Evolutionary conservation across 1,140 invertebrate species (phyloP), one percentile per base, ranked within the genome.

Genomic region (Rhyacophila brunnea): DNA sequence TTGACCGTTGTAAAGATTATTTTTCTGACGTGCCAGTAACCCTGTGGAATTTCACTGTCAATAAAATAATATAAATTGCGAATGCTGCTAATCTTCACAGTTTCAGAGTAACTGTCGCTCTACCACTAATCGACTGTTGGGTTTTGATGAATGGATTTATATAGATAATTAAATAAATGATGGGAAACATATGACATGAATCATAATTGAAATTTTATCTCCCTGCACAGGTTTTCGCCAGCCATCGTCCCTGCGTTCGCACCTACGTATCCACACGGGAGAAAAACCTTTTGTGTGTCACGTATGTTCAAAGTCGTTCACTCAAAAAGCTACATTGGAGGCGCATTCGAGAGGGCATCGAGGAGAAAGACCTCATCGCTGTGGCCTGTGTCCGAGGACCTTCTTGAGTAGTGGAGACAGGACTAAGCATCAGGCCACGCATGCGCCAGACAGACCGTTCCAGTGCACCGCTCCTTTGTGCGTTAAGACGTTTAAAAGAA

Each of bases 401-500:
- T 73, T 73, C 57, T 48, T 53, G 13, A 54, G 56, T 20, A 73
- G 75, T 4, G 79, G 82, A 52, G 75, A 81, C 11, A 68, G 85
- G 15, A 68, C 63, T 32, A 43, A 43, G 3, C 71, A 73, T 59
- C 70, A 76, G 6, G 63, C 76, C 5, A 74, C 73, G 7, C 83
- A 85, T 62, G 73, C 78, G 0, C 74, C 79, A n/a, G 74, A 81
- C 47, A 72, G 74, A 11, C 78, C 81, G 6, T 89, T 83, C 68
- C 76, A 81, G 6, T 89, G 88, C 68, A 52, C 43, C 1, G 35
- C 20, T 6, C 46, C 14, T 7, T 36, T 46, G n/a, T 64, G 62
- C 38, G 50, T 18, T 9, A 60, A 60, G 13, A 11, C 42, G 9
- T 64, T 64, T 42, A 44, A 35, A 10, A 57, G 62, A 18, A 64